These are phyloP conservation scores for Rhabdornis inornatus DNA, from an alignment of 2,113 vertebrate genomes.

Conservation along the genomic window DNA sequence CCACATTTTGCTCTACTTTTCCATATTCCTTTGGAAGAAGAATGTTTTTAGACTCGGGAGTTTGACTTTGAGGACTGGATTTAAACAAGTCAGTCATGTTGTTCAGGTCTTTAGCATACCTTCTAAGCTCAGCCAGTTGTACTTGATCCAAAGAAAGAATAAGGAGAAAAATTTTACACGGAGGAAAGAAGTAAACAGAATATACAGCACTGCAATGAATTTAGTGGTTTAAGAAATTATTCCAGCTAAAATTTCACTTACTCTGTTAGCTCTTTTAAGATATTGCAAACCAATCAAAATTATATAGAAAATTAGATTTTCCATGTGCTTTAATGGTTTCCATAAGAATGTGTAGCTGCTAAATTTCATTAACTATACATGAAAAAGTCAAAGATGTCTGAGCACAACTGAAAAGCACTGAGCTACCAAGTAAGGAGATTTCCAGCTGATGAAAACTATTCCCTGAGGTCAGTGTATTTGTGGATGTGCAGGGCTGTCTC, in stretches of 20 bases:
- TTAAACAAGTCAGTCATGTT: not conserved
- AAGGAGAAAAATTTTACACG: not conserved
- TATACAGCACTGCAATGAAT: not conserved
- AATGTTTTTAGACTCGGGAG: not conserved
- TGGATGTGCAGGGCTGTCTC: not conserved
- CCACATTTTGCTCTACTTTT: not conserved
- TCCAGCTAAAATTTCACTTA: not conserved
- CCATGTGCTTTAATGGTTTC: not conserved
- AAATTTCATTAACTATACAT: not conserved
- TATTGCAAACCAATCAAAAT: not conserved
- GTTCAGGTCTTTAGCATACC: not conserved
- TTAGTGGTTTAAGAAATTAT: not conserved
- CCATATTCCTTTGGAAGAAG: not conserved
- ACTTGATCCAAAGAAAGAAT: not conserved
- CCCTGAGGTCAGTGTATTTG: not conserved
- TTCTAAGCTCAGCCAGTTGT: not conserved
- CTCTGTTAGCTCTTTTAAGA: not conserved
- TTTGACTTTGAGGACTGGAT: not conserved
- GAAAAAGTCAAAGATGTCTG: not conserved
- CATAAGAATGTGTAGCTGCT: not conserved
- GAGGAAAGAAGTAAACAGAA: not conserved
- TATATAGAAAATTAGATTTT: not conserved
- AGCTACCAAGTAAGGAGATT: not conserved
- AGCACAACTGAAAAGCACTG: not conserved
- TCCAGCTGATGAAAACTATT: not conserved